Base-by-base conservation (phyloP, 2,888 invertebrate genomes). In the Caenorhabditis sp. region DNA sequence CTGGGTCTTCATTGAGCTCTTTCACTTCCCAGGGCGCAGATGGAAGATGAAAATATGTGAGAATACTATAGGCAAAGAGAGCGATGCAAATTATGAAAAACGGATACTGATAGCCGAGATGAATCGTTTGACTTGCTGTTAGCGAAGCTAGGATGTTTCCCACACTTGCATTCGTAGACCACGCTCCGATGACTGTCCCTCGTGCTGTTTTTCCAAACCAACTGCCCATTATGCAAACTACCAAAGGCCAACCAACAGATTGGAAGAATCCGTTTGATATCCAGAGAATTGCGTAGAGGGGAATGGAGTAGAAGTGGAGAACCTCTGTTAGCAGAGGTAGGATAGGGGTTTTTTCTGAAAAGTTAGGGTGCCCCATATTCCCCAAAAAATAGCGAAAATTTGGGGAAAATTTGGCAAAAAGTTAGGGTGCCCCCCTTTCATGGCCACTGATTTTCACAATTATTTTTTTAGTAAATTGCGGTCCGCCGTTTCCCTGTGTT, bases 101-200 rank as follows among this genome's bases (percentile, higher is more conserved):
- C 11, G 72, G 64, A 24, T 62, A 72, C 26, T 72, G 72, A 22
- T 72, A 72, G 53, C 72, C 72, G 8, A 72, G 18, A n/a, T 50
- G 35, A 3, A 72, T 56, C 9, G 72, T 92, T 44, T 89, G 83
- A 8, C 92, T 90, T 2, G 92, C 92, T 80, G 92, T 86, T 8
- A 92, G 85, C n/a, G 93, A 90, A 28, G 93, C 93, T 28, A 93
- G 89, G 51, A 93, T 93, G 84, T 93, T 93, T n/a, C 93, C 93
- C 26, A 93, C 92, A 72, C 92, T 92, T 13, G 83, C 82, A 69
- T 85, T 85, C 8, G 72, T 92, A 84, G 92, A 92, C 93, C 93
- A 93, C 9, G 92, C 58, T 15, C 93, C 93, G 58, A 93, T 90
- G 2, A 93, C 90, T n/a, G 92, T 87, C 32, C 70, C 74, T 84